These are phyloP conservation scores for Amazona vittata DNA, from an alignment of 2,113 vertebrate genomes.

Conservation along the genomic window DNA sequence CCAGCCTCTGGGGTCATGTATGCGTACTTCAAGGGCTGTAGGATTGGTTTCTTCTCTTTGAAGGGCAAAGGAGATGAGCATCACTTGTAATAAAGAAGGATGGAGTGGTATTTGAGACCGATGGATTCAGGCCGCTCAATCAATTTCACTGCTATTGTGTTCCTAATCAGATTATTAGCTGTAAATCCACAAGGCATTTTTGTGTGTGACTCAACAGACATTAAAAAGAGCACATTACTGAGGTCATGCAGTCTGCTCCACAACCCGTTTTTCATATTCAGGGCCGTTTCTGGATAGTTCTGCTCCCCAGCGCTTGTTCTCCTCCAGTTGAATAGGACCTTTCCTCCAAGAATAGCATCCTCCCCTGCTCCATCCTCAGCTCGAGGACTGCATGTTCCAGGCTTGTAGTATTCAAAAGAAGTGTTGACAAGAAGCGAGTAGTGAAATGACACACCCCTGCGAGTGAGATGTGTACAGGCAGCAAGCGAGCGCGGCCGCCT, in stretches of 20 bases:
- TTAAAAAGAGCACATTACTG: slow-evolving; percentile 40
- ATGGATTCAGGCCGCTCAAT: not conserved
- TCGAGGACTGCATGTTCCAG: slow-evolving; percentile 53
- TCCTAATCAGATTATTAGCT: slow-evolving; percentile 37
- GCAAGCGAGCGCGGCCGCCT: not conserved
- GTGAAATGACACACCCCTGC: slow-evolving; percentile 25
- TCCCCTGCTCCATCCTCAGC: slow-evolving; percentile 49
- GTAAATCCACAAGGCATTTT: slow-evolving; percentile 36
- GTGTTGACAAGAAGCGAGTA: slow-evolving; percentile 13
- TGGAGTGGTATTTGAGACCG: not conserved
- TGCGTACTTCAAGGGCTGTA: not conserved
- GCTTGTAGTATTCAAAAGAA: not conserved
- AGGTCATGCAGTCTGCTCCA: slow-evolving; percentile 20
- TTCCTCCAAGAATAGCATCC: slow-evolving; percentile 65
- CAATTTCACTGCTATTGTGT: slow-evolving; percentile 31
- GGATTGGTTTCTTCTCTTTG: not conserved
- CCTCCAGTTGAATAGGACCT: slow-evolving; percentile 36
- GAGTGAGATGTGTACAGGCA: not conserved
- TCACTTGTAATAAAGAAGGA: not conserved
- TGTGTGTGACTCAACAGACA: slow-evolving; percentile 18
- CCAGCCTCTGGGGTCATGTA: not conserved
- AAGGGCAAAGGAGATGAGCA: not conserved
- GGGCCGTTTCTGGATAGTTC: slow-evolving; percentile 39
- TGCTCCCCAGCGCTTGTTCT: not conserved
- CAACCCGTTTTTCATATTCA: not conserved